Evolutionary conservation across 92 coral and sea anemone species (phyloP).

Genomic region (Phenganax subtilis): DNA sequence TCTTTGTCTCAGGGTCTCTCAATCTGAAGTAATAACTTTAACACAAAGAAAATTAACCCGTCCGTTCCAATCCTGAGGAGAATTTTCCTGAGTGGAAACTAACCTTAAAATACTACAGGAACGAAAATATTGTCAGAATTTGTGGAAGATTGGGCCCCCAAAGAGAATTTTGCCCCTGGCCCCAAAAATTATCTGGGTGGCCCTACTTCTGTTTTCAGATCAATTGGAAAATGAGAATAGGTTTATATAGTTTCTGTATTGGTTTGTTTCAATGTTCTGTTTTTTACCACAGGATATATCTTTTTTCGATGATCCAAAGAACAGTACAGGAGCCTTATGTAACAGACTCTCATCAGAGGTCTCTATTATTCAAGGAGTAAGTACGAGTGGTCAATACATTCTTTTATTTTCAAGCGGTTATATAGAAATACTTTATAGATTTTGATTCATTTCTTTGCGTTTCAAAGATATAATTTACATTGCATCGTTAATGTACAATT

Average conservation of each 20-base stretch:
- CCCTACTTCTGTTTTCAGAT: no score
- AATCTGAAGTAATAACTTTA: no score
- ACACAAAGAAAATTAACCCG: no score
- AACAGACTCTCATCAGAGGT: constrained; percentile 73
- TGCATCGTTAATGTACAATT: no score
- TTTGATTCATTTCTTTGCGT: neutral
- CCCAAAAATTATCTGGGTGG: no score
- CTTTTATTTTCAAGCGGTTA: neutral
- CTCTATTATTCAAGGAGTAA: constrained; percentile 87
- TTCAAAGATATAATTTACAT: neutral
- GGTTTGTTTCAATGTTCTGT: neutral
- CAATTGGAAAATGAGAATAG: neutral
- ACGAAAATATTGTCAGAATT: no score
- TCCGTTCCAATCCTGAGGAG: constrained; percentile 23
- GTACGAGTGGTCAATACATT: neutral
- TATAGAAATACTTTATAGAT: neutral
- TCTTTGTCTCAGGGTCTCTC: no score
- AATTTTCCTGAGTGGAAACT: constrained; percentile 43
- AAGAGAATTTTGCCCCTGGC: no score
- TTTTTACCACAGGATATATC: constrained; percentile 60
- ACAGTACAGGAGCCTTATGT: constrained; percentile 81
- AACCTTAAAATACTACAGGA: no score
- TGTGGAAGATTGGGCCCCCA: constrained; percentile 54
- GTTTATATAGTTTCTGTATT: neutral
- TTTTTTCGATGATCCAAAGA: constrained; percentile 73